Evolutionary conservation across 2,888 invertebrate genomes (phyloP), one percentile per base, ranked within the genome.

Genomic region (Tachina lurida): DNA sequence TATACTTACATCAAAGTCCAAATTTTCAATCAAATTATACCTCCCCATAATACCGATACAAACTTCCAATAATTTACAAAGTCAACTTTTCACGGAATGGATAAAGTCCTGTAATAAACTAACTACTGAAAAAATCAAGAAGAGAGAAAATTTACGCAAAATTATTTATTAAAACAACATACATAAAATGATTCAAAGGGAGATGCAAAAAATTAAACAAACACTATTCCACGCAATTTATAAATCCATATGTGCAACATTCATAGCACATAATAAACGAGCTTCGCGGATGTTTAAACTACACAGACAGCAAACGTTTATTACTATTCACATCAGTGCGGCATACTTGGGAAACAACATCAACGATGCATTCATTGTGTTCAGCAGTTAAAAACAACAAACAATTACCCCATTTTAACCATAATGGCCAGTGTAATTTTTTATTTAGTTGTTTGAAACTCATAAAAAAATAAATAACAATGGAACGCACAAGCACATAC

Each of bases 361-460:
- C 63, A 56, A 79, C 71, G 56, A 56, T 67, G 67, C 43, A 65
- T 58, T 58, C 43, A 65, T 58, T 58, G 22, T 43, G 39, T 74
- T 58, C 73, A 58, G 65, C n/a, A 41, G 49, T 58, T 71, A 47
- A 63, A 71, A 45, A 54, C 45, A 78, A 65, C 84, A 76, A 81
- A 70, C 65, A 84, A 75, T 74, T 80, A 58, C 41, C 52, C 75
- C 47, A 62, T 56, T 70, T 79, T 22, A 43, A n/a, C 19, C 52
- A 62, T 77, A 73, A 81, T 80, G 71, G 77, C 81, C 76, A 75
- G 79, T 68, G 47, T 71, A 73, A 77, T 79, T 79, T 75, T 75
- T 58, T 56, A 84, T 84, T 84, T 45, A 49, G 63, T 74, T 79
- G 62, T 70, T 49, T 58, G 45, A 49, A 79, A 49, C 31, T 45